Evolutionary conservation across 2,888 invertebrate species (phyloP), one percentile per base, ranked within the genome.

Genomic region (Apodemia duryi): DNA sequence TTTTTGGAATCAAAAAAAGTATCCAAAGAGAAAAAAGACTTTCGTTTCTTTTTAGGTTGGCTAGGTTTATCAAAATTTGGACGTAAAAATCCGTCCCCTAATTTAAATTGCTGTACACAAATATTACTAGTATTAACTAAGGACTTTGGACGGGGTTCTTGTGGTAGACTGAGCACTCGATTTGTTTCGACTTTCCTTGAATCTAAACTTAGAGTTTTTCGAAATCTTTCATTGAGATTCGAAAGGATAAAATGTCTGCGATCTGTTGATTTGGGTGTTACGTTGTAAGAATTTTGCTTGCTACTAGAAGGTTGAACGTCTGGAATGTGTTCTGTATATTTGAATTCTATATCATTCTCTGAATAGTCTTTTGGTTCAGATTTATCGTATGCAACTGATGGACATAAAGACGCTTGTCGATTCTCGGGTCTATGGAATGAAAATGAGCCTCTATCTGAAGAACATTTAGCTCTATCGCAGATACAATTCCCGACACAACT

Each of bases 21-120:
- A 66, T 92, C 92, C n/a, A 92, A 72, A 0, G 92, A 92, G 71
- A 92, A 92, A 72, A 92, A 92, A 0, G 92, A 92, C 72, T 90
- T 92, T 6, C 92, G 81, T 75, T 91, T 92, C 71, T 92, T 92
- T 71, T 92, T 92, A 1, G 86, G 87, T 69, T 88, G 90, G 66
- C 70, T 81, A 46, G 80, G 70, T 72, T 90, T 91, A 63, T 81
- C 86, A 79, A 86, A 86, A 85, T 87, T 88, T 77, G 84, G 74
- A 13, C 80, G 72, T 28, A 80, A 68, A n/a, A 86, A 85, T 6
- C 83, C 80, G 21, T 88, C 86, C 0, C 76, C 77, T 6, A 83
- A 71, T 75, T 83, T 86, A 32, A 80, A 85, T 62, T 83, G 78
- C 54, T 85, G 89, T 28, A 89, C 84, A 74, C 83, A 84, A 69